phyloP scores from a whole-genome alignment of 64 coral and sea anemone species.

The Montipora cactus region DNA sequence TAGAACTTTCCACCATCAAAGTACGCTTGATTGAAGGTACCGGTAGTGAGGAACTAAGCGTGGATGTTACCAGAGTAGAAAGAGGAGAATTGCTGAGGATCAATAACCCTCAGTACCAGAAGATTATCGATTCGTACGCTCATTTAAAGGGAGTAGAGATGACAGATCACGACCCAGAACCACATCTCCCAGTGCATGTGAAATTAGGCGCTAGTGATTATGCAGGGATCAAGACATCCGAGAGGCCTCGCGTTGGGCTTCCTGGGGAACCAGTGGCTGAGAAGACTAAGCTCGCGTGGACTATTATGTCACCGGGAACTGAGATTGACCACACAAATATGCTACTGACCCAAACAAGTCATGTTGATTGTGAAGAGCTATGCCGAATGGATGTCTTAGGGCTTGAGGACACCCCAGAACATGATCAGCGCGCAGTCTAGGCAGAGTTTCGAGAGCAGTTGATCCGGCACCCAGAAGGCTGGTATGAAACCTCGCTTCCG shows the following conservation, averaged over 20 bases:
- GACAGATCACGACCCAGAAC: too few relatives aligned
- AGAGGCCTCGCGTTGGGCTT: neutral
- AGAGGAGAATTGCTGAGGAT: too few relatives aligned
- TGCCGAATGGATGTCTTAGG: slow-evolving; percentile 19
- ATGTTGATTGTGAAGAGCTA: neutral
- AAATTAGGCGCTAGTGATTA: neutral
- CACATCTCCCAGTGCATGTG: too few relatives aligned
- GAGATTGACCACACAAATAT: neutral
- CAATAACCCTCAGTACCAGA: too few relatives aligned
- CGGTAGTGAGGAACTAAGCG: neutral
- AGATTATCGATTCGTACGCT: too few relatives aligned
- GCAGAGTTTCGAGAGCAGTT: too few relatives aligned
- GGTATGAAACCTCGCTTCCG: too few relatives aligned
- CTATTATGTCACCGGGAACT: neutral
- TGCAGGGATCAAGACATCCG: neutral
- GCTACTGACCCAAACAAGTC: too few relatives aligned
- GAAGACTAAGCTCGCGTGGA: neutral
- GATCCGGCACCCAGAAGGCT: too few relatives aligned
- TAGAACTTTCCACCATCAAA: too few relatives aligned
- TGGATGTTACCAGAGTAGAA: neutral
- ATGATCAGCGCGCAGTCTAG: too few relatives aligned
- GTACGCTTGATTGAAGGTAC: neutral
- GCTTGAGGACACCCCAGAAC: neutral
- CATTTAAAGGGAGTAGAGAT: too few relatives aligned
- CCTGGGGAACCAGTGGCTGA: slow-evolving; percentile 30